Evolutionary conservation across 2,113 vertebrate genomes (phyloP).

Genomic region (Mobula birostris): DNA sequence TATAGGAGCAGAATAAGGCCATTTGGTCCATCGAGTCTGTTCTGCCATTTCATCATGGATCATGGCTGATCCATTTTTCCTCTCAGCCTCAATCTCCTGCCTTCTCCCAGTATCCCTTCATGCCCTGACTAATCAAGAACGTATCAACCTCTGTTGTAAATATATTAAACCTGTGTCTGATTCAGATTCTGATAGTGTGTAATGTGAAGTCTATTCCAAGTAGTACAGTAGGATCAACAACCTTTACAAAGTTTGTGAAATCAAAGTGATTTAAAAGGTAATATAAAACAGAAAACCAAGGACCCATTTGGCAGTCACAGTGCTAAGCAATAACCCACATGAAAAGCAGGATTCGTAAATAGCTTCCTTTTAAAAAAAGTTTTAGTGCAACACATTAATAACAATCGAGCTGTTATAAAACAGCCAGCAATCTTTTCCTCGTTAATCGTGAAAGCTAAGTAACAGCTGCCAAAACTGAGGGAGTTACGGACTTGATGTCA

Average conservation of each 20-base stretch:
- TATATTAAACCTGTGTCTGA: too few species aligned
- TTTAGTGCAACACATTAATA: background rate
- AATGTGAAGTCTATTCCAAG: background rate
- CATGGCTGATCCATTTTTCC: too few species aligned
- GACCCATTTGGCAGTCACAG: background rate
- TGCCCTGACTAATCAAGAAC: too few species aligned
- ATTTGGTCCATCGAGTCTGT: too few species aligned
- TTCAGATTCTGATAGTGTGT: background rate
- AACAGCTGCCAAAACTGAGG: background rate
- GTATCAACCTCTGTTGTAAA: too few species aligned
- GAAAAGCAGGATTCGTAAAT: background rate
- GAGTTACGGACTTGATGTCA: background rate
- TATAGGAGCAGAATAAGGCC: too few species aligned
- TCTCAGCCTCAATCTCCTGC: too few species aligned
- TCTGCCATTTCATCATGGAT: too few species aligned
- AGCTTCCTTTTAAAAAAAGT: background rate
- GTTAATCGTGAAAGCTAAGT: background rate
- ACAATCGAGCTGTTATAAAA: slow-evolving; percentile 6
- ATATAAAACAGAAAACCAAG: background rate
- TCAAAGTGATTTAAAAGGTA: background rate
- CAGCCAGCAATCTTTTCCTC: background rate
- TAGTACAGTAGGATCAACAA: background rate
- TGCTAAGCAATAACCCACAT: background rate
- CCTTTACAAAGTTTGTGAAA: background rate
- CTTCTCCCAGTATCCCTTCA: too few species aligned